phyloP scores from a whole-genome alignment of 1,140 invertebrate species.

The Caenorhabditis remanei region DNA sequence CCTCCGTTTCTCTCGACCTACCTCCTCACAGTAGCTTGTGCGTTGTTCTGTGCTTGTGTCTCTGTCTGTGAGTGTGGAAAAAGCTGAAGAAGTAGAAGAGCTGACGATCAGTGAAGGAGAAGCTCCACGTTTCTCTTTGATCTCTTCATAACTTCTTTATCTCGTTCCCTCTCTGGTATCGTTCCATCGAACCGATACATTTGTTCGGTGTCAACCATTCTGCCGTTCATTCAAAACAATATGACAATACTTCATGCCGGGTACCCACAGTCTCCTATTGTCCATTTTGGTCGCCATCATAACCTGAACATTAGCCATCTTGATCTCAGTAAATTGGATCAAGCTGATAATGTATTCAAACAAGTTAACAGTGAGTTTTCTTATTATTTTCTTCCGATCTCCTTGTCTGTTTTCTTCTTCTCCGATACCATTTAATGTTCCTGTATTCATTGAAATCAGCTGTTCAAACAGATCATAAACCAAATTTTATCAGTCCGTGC shows the following conservation, averaged over 20 bases:
- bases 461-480: neutral
- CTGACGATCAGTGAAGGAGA: slow-evolving; percentile 44
- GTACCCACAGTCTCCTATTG: slow-evolving; percentile 41
- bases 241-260: slow-evolving; percentile 41
- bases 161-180: neutral
- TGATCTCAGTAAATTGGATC: slow-evolving; percentile 8
- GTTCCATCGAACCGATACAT: slow-evolving; percentile 40
- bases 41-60: slow-evolving; percentile 55
- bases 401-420: neutral
- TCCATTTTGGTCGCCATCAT: slow-evolving; percentile 28
- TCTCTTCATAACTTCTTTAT: slow-evolving; percentile 26
- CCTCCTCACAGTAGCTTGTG: slow-evolving; percentile 48
- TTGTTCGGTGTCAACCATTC: slow-evolving; percentile 39
- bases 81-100: slow-evolving; percentile 49
- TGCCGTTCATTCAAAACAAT: slow-evolving; percentile 44
- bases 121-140: slow-evolving; percentile 8
- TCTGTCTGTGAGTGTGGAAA: slow-evolving; percentile 50
- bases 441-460: neutral
- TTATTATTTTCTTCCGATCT: neutral
- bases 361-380: slow-evolving; percentile 25
- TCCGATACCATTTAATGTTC: neutral
- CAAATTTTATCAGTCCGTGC: slow-evolving; percentile 14
- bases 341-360: slow-evolving; percentile 2
- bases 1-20: slow-evolving; percentile 44
- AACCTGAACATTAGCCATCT: slow-evolving; percentile 7